Base-by-base conservation (phyloP, 2,888 invertebrate species). In the Orthosia gothica region DNA sequence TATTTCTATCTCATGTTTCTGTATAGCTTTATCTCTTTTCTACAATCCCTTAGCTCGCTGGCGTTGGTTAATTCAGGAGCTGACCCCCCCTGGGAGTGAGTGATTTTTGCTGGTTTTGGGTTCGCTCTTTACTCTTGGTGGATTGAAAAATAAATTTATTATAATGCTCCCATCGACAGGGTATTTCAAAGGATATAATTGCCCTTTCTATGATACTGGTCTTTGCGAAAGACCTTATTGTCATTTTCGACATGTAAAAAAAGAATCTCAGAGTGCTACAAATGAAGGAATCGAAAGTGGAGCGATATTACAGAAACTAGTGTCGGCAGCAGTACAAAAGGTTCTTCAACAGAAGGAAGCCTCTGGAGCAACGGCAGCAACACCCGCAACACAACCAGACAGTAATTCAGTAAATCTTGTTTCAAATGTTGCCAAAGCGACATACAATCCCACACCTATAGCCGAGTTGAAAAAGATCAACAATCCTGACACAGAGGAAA, bases 131-230 rank as follows among this genome's bases (percentile, higher is more conserved):
- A 74, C 12, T 50, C 58, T 9, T 64, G 69, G 62, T 57, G 66
- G 61, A 66, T 71, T 62, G 67, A 64, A 71, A 69, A 69, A 58
- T 76, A 81, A 69, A 71, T 76, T 79, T 0, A 54, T 52, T 80
- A 91, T 95, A 93, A 99, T 99, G 99, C 97, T 99, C 91, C 98
- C 99, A 57, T 98, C 99, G 75, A 98, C 98, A 86, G 99, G 99
- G 82, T 98, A 98, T 93, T 99, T 99, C 92, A 98, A 98, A 95
- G 97, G 97, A 89, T 97, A 99, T 83, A 97, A 97, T 88, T 99
- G 99, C 93, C 99, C 99, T 40, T 99, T 98, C 95, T 98, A 97
- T 93, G 97, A 98, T 89, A 97, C 97, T 91, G 98, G 98, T 79
- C 95, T 97, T 67, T 99, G 99, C 95, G 98, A 98, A 87, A 97